Evolutionary conservation across 2,888 invertebrate species (phyloP).

Genomic region (Ormyrus thymus): DNA sequence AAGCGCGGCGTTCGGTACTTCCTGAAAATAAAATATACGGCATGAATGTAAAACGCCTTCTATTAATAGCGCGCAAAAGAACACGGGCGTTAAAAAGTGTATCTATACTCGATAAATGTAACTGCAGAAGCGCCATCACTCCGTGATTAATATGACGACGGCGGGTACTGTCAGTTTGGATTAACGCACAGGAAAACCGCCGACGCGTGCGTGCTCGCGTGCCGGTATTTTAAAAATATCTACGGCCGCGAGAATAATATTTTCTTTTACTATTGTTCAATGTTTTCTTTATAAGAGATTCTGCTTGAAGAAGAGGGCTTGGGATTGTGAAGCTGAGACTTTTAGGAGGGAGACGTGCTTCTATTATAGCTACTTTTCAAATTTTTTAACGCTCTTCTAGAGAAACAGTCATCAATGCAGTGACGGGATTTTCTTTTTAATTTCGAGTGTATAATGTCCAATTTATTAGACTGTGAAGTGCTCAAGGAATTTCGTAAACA

Average conservation of each 20-base stretch:
- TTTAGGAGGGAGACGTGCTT: conserved; percentile 22
- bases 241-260: conserved; percentile 43
- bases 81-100: conserved; percentile 40
- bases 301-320: neutral
- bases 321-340: neutral
- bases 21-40: conserved; percentile 39
- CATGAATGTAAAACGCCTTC: conserved; percentile 5
- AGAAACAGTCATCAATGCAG: conserved; percentile 9
- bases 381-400: conserved; percentile 1
- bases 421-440: neutral
- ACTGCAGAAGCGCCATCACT: conserved; percentile 36
- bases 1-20: conserved; percentile 6
- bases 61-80: conserved; percentile 44
- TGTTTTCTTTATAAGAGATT: conserved; percentile 14
- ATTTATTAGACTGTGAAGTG: conserved; percentile 10
- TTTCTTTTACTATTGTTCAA: conserved; percentile 40
- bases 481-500: conserved; percentile 12
- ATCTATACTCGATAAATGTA: conserved; percentile 13
- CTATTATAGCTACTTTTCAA: neutral
- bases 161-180: conserved; percentile 26
- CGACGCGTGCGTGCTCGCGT: conserved; percentile 14
- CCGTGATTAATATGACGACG: conserved; percentile 49
- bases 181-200: conserved; percentile 17
- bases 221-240: conserved; percentile 46
- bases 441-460: neutral